These are phyloP conservation scores for Ichneumoninae sp. DNA, from an alignment of 2,888 invertebrate genomes.

Conservation along the genomic window DNA sequence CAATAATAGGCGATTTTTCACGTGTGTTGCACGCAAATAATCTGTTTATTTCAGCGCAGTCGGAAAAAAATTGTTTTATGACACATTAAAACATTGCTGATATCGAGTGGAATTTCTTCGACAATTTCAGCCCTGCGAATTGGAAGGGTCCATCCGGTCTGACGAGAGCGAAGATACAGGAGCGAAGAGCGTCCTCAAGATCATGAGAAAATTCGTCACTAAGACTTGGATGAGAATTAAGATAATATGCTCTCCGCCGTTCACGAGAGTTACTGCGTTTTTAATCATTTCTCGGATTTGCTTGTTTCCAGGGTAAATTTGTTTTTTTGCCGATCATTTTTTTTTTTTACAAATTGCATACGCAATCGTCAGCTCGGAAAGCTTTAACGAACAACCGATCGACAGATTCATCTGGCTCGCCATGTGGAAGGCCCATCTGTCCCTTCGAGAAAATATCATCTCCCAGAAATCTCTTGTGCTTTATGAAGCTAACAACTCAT, in stretches of 20 bases:
- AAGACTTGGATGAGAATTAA: constrained; percentile 62
- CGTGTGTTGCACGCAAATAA: too few relatives aligned
- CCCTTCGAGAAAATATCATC: constrained; percentile 54
- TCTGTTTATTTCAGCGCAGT: too few relatives aligned
- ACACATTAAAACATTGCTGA: neutral
- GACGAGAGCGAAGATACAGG: constrained; percentile 54
- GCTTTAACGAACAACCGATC: neutral
- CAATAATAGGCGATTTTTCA: too few relatives aligned
- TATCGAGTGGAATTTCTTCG: constrained; percentile 10
- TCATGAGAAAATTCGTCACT: constrained; percentile 47
- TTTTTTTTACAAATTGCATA: neutral
- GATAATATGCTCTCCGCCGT: constrained; percentile 63
- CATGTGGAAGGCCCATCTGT: constrained; percentile 72
- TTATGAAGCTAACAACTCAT: constrained; percentile 10
- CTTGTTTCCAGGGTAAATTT: constrained; percentile 74
- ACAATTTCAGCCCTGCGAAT: constrained; percentile 57
- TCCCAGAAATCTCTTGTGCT: neutral
- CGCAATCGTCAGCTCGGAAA: neutral
- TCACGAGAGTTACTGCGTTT: constrained; percentile 65
- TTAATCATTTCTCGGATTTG: constrained; percentile 67
- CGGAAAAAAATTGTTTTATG: too few relatives aligned
- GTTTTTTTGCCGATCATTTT: neutral
- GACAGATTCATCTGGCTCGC: constrained; percentile 74
- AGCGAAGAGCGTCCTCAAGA: constrained; percentile 24
- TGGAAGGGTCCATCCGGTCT: constrained; percentile 49